Percentiles rank a stretch among this genome's conserved stretches.
Conservation (phyloP, 1,140 invertebrate species). For the Drosophila melanica region DNA sequence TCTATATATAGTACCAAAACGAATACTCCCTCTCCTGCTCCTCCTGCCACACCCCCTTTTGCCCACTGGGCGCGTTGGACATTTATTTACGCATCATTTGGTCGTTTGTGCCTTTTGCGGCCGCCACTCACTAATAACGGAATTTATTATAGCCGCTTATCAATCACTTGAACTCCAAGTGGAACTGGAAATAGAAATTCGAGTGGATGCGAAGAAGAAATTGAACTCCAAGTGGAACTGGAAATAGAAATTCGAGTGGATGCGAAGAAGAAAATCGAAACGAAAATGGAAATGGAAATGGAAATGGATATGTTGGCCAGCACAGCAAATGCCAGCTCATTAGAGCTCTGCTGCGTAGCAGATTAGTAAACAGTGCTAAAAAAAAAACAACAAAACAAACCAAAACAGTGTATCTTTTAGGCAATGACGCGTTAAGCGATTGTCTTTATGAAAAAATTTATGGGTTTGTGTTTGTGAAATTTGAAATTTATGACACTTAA, state of each 20-base stretch:
- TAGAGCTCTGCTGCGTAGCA: slow-evolving; percentile 5
- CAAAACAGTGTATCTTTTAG: slow-evolving; percentile 20
- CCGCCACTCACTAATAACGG: slow-evolving; percentile 59
- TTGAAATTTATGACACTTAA: slow-evolving; percentile 2
- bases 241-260: neutral
- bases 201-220: neutral
- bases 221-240: neutral
- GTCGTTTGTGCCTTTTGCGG: slow-evolving; percentile 26
- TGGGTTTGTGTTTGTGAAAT: neutral
- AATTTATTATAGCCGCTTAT: slow-evolving; percentile 74
- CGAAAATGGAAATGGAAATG: no score
- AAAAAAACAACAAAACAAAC: neutral
- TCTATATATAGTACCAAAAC: slow-evolving; percentile 1
- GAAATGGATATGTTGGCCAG: slow-evolving; percentile 15
- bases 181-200: slow-evolving; percentile 49
- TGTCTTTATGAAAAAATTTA: neutral
- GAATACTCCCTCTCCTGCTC: neutral
- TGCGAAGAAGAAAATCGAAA: neutral
- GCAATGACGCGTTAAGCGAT: slow-evolving; percentile 36
- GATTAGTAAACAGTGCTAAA: slow-evolving; percentile 44
- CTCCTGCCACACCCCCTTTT: neutral
- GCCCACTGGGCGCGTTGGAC: slow-evolving; percentile 16
- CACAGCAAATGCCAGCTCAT: slow-evolving; percentile 53
- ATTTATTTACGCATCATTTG: slow-evolving; percentile 68
- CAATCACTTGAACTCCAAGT: slow-evolving; percentile 66